Evolutionary conservation across 2,888 invertebrate species (phyloP), one percentile per base, ranked within the genome.

Genomic region (Steinernema carpocapsae): DNA sequence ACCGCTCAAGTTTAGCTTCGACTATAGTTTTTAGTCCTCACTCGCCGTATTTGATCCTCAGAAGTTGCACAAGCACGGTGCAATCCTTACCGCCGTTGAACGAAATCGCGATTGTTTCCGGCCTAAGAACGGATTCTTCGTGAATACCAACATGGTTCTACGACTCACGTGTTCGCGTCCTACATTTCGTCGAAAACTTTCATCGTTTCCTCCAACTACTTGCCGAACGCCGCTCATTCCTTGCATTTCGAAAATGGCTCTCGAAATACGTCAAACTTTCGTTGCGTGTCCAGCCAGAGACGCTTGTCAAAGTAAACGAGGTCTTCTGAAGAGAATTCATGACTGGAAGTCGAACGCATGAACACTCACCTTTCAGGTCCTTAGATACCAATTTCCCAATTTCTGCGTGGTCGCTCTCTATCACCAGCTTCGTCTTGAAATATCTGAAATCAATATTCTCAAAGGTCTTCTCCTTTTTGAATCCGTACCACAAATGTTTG

Each of bases 1-100:
- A 76, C 32, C 46, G 37, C 3, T 22, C n/a, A 37, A 4, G 17
- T 29, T 22, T 10, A 22, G 46, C 32, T 52, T 17, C 1, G 14
- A 7, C 4, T 19, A 12, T 72, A 48, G 17, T 2, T 4, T 51
- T 43, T 71, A n/a, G n/a, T 45, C 71, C 75, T 72, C 37, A 84
- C 84, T 81, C 78, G 72, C 84, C 84, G 37, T 85, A 79, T 72
- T 79, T 79, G 12, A 79, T 71, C 48, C 85, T 76, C 26, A 86
- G 76, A 78, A 94, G 88, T 88, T 94, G 93, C 48, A 99, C 89
- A 17, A 97, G 90, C 0, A 93, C 94, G 0, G 97, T 97, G 88
- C 97, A 97, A 89, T 99, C 99, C 90, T 99, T 99, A 0, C 99
- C 99, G 2, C 99, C 99, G 88, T 99, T 99, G 89, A 97, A 99